These are phyloP conservation scores for Limonius californicus DNA, from an alignment of 1,140 invertebrate genomes.

Conservation along the genomic window DNA sequence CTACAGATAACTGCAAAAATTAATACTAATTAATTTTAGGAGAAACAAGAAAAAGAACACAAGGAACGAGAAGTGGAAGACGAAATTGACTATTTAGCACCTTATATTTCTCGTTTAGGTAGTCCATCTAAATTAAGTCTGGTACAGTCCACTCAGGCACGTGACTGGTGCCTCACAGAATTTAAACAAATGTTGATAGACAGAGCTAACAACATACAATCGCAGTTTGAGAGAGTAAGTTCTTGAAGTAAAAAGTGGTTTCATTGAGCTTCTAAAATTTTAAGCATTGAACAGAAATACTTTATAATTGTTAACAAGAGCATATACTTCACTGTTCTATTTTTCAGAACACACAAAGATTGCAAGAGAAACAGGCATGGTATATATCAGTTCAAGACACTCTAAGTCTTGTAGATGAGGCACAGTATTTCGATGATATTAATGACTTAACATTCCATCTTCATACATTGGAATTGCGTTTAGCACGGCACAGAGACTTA, in stretches of 20 bases:
- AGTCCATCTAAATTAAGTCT: conserved; percentile 42
- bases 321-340: neutral
- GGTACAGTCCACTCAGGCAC: conserved; percentile 46
- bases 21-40: neutral
- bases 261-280: neutral
- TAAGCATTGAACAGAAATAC: no score
- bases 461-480: conserved; percentile 47
- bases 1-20: no score
- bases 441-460: conserved; percentile 47
- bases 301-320: no score
- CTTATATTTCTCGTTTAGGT: conserved; percentile 54
- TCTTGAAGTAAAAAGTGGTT: conserved; percentile 18
- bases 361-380: conserved; percentile 38
- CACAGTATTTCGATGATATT: conserved; percentile 44
- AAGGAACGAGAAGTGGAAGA: conserved; percentile 38
- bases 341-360: neutral
- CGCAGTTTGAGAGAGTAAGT: conserved; percentile 50
- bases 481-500: conserved; percentile 46
- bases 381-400: conserved; percentile 44
- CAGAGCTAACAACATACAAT: conserved; percentile 53
- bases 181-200: conserved; percentile 51
- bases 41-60: conserved; percentile 33
- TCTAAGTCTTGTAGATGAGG: conserved; percentile 47
- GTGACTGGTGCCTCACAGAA: conserved; percentile 53
- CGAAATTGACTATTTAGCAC: conserved; percentile 53